Evolutionary conservation across 1,140 invertebrate species (phyloP), one percentile per base, ranked within the genome.

Genomic region (Melanaphis sacchari): DNA sequence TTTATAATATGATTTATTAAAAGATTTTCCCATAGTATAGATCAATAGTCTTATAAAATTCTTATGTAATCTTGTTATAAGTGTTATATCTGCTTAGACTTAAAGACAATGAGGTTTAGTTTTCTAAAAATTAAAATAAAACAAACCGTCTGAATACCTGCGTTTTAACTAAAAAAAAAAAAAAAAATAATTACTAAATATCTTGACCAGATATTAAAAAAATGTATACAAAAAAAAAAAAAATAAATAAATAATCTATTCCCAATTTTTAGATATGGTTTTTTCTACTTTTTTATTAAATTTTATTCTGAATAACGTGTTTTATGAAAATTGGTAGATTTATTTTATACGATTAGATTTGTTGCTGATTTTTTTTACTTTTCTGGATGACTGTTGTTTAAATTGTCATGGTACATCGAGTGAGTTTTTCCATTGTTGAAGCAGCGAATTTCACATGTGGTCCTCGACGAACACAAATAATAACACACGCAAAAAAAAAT

Each of bases 261-360:
- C n/a, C n/a, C n/a, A n/a, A 49, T 18, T 21, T 49, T 49, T 49
- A 18, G 46, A 15, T 18, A 18, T 49, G 46, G 46, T 49, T 49
- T 49, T 49, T 49, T n/a, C 18, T 76, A 18, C n/a, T 59, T 76
- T 76, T n/a, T 18, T n/a, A 76, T n/a, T n/a, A n/a, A 76, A 76
- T n/a, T n/a, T n/a, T 15, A n/a, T n/a, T 76, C 11, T 5, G 8
- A 15, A 66, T 31, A 66, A 76, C 15, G 31, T 76, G 31, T 76
- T n/a, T 36, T 1, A 76, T 15, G n/a, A 76, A 76, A 76, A n/a
- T 76, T 4, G 15, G 31, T 76, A 18, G 31, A 6, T n/a, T 76
- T 76, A 76, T 76, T 76, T 66, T 66, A 66, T 76, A 76, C n/a
- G 59, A 76, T 76, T 76, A 76, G 59, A 66, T 66, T 66, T n/a